Base-by-base conservation (phyloP, 2,113 vertebrate genomes). In the Urocolius indicus region DNA sequence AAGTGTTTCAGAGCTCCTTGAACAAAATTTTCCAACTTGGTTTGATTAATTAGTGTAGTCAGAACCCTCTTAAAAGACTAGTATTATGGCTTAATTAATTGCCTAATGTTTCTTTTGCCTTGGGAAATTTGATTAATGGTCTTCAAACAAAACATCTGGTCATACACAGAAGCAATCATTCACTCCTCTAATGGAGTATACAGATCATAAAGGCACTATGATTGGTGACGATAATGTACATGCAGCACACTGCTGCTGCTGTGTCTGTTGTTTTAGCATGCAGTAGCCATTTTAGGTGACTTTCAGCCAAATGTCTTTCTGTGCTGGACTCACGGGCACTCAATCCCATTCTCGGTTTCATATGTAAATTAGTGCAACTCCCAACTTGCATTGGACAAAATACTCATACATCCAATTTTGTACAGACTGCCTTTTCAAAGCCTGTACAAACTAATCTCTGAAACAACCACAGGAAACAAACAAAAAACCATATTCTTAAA, bases 101-200 rank as follows among this genome's bases (percentile, higher is more conserved):
- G 51, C 27, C 36, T 84, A 76, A 81, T 86, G 68, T 87, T 86
- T 93, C 71, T 77, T 90, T 84, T 93, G 85, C 91, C 75, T 83
- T 88, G 72, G 77, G 91, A 96, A 84, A 93, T 93, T 78, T 93
- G 87, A 93, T 95, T 94, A 84, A 95, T 79, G 81, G 68, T 32
- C 48, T 82, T 72, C 92, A 77, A 66, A 49, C 48, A 91, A 61
- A 84, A 89, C 86, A 93, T 92, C 87, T 96, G 88, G 83, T 87
- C 74, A 51, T 51, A 84, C 27, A 85, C 16, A 76, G 63, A 85
- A 93, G 80, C 51, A 92, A 89, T 93, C 81, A 14, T 32, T 94
- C 88, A 72, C 32, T 71, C 45, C 57, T 83, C 10, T 73, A 80
- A 73, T 38, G 54, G 38, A 65, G 76, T 43, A n/a, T 4, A 19